Conservation (phyloP, 2,888 invertebrate species). For the Sinelater perroti region DNA sequence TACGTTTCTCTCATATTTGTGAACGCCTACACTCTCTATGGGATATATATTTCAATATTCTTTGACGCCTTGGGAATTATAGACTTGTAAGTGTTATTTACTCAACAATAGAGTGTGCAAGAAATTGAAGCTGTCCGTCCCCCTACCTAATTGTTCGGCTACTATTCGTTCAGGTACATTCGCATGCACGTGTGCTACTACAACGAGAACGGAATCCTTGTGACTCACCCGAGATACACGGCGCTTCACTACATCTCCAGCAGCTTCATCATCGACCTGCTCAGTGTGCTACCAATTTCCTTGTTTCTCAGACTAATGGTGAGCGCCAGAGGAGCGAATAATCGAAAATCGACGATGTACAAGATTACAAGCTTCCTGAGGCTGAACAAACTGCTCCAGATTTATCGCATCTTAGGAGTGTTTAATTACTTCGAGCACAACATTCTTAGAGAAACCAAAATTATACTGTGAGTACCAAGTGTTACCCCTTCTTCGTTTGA, state of each 20-base stretch:
- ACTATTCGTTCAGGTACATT: slow-evolving; percentile 38
- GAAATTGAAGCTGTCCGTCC: no score
- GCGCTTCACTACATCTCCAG: slow-evolving; percentile 42
- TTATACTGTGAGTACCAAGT: slow-evolving; percentile 38
- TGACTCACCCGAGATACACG: slow-evolving; percentile 43
- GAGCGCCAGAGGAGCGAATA: neutral
- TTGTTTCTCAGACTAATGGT: slow-evolving; percentile 22
- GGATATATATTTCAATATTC: neutral
- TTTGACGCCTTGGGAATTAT: slow-evolving; percentile 37
- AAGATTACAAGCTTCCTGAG: slow-evolving; percentile 22
- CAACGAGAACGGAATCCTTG: slow-evolving; percentile 43
- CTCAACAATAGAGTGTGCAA: neutral
- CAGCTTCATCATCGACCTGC: slow-evolving; percentile 40
- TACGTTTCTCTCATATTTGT: slow-evolving; percentile 30
- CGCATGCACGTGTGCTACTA: slow-evolving; percentile 46
- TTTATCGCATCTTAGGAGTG: slow-evolving; percentile 43
- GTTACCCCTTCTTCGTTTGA: no score
- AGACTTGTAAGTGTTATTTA: slow-evolving; percentile 41
- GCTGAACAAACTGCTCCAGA: slow-evolving; percentile 41
- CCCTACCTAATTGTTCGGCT: neutral
- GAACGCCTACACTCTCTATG: neutral
- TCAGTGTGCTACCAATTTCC: slow-evolving; percentile 35
- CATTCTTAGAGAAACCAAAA: slow-evolving; percentile 34
- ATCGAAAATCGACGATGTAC: neutral
- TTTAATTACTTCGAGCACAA: slow-evolving; percentile 41